phyloP scores from a whole-genome alignment of 2,113 vertebrate genomes.

The Corapipo altera region DNA sequence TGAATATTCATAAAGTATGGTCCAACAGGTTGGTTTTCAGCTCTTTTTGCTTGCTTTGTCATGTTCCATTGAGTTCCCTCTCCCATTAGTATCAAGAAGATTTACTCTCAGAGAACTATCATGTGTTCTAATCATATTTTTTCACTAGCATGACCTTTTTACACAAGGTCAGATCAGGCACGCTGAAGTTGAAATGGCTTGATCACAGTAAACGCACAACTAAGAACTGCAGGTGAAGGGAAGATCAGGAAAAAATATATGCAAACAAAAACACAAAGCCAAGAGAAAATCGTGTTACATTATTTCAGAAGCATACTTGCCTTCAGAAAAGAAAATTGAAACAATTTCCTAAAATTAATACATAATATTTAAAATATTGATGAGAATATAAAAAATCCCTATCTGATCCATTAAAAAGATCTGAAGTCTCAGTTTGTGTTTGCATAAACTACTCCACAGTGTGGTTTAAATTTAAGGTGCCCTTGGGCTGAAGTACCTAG shows the following conservation, averaged over 20 bases:
- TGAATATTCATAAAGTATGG: neutral
- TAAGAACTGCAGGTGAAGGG: neutral
- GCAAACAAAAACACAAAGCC: neutral
- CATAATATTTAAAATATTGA: neutral
- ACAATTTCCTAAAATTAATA: neutral
- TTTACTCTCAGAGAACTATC: neutral
- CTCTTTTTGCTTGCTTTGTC: neutral
- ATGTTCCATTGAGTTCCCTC: neutral
- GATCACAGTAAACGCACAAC: neutral
- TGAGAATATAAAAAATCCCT: neutral
- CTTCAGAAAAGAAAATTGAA: neutral
- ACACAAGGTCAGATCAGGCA: neutral
- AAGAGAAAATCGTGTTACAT: neutral
- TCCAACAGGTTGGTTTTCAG: neutral
- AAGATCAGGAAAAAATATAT: neutral
- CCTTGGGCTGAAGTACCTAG: neutral
- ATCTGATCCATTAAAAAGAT: neutral
- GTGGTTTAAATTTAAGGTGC: neutral
- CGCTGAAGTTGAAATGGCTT: neutral
- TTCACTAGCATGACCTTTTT: neutral
- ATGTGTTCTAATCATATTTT: neutral
- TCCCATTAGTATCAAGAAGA: neutral
- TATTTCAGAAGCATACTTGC: neutral
- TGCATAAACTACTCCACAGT: neutral
- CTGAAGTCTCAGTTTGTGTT: neutral